Evolutionary conservation across 2,113 vertebrate genomes (phyloP), one percentile per base, ranked within the genome.

Genomic region (Zingel zingel): DNA sequence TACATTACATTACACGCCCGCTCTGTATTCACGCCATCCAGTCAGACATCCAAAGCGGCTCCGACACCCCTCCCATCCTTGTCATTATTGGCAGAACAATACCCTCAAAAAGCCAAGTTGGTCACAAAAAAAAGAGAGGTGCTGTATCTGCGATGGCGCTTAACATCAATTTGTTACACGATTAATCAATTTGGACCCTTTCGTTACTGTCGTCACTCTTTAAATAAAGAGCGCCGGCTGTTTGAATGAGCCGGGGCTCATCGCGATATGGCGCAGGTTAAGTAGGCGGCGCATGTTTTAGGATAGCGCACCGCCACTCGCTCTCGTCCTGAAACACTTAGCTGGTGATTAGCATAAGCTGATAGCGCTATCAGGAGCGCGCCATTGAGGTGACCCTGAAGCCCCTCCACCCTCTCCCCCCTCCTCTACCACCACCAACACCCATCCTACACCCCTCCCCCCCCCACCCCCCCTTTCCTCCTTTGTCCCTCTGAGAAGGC

Each of bases 331-430:
- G 88, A 93, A 93, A 94, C 94, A 95, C 94, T 96, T 95, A 94
- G 94, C 90, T 74, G 86, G 78, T 91, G 91, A 96, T 96, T 95
- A 95, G 95, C 95, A 95, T 96, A 94, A 93, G 92, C 91, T 94
- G 94, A 96, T 95, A 95, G 92, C 82, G 71, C 93, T 95, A 95
- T 95, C 94, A 86, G 88, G 88, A 93, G 89, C 81, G 71, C 81
- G 90, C 91, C 92, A 91, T 94, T 92, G 92, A 90, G 89, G 91
- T 95, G 94, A 96, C 93, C 95, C 95, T 93, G 91, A 92, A 87
- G 89, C 69, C 63, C 74, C 58, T 58, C 30, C 59, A 43, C 27
- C 48, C 23, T 4, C 57, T 15, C 51, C 14, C 64, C 3, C 72
- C 61, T 14, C n/a, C 67, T 14, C 58, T 64, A n/a, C 33, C 33